Conservation (phyloP, 2,113 vertebrate species). For the Melierax canorus region DNA sequence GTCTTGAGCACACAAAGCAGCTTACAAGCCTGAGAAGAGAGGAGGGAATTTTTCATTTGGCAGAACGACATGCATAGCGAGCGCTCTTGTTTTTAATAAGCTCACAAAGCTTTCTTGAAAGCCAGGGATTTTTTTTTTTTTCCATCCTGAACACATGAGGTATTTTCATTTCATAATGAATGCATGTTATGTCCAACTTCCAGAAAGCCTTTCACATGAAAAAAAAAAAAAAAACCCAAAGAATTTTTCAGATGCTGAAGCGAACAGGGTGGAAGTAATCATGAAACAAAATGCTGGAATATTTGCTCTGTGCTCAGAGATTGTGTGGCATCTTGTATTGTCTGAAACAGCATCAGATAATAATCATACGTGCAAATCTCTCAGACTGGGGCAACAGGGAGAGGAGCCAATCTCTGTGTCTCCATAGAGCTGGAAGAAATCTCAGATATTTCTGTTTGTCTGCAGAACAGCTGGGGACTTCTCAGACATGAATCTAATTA, state of each 20-base stretch:
- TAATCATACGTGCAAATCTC: conserved; percentile 34
- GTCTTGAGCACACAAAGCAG: not conserved
- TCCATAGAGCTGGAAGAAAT: conserved; percentile 49
- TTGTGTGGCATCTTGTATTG: not conserved
- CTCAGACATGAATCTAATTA: conserved; percentile 70
- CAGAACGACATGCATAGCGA: not conserved
- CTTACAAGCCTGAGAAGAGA: conserved; percentile 1
- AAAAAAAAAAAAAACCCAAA: not conserved
- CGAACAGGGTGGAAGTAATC: not conserved
- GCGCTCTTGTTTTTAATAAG: conserved; percentile 41
- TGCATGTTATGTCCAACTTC: conserved; percentile 16
- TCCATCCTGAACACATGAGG: conserved; percentile 28
- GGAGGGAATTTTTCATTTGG: conserved; percentile 42
- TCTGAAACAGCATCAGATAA: conserved; percentile 42
- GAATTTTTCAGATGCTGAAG: conserved; percentile 1
- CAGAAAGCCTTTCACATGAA: conserved; percentile 24
- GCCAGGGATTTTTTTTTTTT: conserved; percentile 35
- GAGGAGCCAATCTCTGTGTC: not conserved
- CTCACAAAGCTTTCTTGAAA: conserved; percentile 59
- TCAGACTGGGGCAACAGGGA: not conserved
- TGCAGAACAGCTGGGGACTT: conserved; percentile 65
- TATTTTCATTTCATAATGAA: conserved; percentile 55
- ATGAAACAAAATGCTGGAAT: not conserved
- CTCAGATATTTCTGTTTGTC: conserved; percentile 61
- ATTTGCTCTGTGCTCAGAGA: not conserved